These are phyloP conservation scores for Mesocricetus auratus DNA, from an alignment of 2,113 vertebrate species.

Conservation along the genomic window DNA sequence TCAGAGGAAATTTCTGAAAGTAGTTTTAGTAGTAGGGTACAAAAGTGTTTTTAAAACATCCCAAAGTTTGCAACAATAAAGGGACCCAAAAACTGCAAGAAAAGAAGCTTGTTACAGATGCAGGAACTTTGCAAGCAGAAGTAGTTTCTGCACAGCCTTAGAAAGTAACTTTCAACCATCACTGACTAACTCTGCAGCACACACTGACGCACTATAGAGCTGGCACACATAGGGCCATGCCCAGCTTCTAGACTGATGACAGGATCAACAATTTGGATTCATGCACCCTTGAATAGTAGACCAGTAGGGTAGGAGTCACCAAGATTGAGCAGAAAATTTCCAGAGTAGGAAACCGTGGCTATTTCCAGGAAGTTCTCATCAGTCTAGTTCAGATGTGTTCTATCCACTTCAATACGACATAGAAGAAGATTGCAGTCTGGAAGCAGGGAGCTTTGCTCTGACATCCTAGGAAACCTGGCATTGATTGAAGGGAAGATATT, in stretches of 20 bases:
- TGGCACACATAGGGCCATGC: not conserved
- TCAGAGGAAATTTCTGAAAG: not conserved
- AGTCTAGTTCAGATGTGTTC: not conserved
- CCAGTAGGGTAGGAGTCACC: slow-evolving; percentile 5
- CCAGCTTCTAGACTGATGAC: not conserved
- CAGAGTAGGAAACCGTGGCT: not conserved
- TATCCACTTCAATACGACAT: not conserved
- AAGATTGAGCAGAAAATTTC: slow-evolving; percentile 6
- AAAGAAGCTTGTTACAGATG: not conserved
- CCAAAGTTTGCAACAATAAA: not conserved
- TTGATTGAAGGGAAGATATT: not conserved
- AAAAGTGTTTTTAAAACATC: not conserved
- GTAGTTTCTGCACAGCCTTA: not conserved
- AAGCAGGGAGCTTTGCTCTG: not conserved
- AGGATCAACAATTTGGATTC: not conserved
- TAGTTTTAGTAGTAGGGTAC: not conserved
- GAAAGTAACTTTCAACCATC: not conserved
- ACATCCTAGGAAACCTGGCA: not conserved
- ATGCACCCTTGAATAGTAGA: not conserved
- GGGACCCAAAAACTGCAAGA: not conserved
- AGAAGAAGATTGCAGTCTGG: not conserved
- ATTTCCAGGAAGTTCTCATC: not conserved
- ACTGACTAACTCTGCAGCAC: not conserved
- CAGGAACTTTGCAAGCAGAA: not conserved
- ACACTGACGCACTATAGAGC: not conserved